phyloP scores from a whole-genome alignment of 2,113 vertebrate genomes.

The Trachemys scripta region DNA sequence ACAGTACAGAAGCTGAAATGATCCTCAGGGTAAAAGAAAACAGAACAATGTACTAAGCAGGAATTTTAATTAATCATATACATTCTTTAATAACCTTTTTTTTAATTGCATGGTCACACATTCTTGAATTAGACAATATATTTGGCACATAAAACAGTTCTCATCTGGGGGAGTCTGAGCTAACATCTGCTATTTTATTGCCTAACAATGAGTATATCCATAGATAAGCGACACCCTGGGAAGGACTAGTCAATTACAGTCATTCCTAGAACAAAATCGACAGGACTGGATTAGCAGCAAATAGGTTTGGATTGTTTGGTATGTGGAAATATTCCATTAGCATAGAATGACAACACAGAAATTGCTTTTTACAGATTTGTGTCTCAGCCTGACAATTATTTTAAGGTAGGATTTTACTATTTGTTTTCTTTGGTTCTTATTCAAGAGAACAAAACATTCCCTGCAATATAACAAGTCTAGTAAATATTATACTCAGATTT shows the following conservation, averaged over 20 bases:
- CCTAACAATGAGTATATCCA: not conserved
- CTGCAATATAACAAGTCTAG: not conserved
- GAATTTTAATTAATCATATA: not conserved
- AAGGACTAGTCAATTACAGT: not conserved
- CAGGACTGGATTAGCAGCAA: not conserved
- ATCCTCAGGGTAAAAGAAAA: conserved; percentile 31
- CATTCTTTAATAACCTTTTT: conserved; percentile 9
- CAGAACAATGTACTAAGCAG: conserved; percentile 12
- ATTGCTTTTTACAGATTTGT: not conserved
- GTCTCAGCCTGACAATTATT: not conserved
- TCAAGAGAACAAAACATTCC: not conserved
- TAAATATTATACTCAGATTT: not conserved
- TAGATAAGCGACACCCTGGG: not conserved
- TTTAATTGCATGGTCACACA: not conserved
- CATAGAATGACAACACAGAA: not conserved
- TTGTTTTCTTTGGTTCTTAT: not conserved
- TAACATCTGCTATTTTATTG: not conserved
- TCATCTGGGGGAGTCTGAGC: not conserved
- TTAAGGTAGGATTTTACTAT: not conserved
- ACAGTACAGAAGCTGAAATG: not conserved
- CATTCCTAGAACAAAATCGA: not conserved
- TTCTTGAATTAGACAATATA: not conserved
- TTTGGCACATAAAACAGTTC: not conserved
- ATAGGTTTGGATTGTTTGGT: not conserved
- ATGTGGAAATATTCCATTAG: not conserved